Evolutionary conservation across 2,888 invertebrate species (phyloP).

Genomic region (Tholera decimalis): DNA sequence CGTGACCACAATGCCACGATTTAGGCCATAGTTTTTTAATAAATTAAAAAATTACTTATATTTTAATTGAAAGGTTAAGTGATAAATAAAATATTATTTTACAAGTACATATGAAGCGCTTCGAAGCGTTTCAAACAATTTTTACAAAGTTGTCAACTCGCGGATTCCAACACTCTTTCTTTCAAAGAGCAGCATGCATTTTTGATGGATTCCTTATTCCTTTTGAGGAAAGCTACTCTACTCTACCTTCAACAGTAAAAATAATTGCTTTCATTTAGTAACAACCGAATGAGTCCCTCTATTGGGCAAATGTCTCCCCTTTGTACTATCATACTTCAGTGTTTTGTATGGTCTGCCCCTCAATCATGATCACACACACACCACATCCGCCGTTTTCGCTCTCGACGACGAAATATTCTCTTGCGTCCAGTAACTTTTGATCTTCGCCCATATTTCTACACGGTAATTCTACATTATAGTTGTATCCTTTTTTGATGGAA

Average conservation of each 20-base stretch:
- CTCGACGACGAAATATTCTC: background rate
- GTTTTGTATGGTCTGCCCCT: background rate
- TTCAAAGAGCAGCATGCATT: background rate
- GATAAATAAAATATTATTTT: no score
- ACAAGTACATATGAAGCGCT: no score
- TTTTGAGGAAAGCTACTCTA: background rate
- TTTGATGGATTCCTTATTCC: background rate
- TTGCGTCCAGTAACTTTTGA: background rate
- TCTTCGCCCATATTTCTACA: no score
- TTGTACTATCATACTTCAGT: background rate
- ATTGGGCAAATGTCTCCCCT: background rate
- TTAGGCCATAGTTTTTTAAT: no score
- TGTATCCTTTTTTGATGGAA: no score
- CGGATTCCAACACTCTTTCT: background rate
- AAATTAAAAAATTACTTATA: no score
- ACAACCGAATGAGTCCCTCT: no score
- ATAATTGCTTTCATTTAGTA: background rate
- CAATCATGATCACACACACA: background rate
- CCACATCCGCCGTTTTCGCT: background rate
- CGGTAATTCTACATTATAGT: no score
- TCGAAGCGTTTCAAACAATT: no score
- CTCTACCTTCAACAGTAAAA: background rate
- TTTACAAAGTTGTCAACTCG: no score
- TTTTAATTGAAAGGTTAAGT: no score
- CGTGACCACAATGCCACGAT: no score